Percentiles rank a stretch among this genome's conserved stretches.
phyloP scores from a whole-genome alignment of 2,888 invertebrate species.

The Peribatodes rhomboidaria region DNA sequence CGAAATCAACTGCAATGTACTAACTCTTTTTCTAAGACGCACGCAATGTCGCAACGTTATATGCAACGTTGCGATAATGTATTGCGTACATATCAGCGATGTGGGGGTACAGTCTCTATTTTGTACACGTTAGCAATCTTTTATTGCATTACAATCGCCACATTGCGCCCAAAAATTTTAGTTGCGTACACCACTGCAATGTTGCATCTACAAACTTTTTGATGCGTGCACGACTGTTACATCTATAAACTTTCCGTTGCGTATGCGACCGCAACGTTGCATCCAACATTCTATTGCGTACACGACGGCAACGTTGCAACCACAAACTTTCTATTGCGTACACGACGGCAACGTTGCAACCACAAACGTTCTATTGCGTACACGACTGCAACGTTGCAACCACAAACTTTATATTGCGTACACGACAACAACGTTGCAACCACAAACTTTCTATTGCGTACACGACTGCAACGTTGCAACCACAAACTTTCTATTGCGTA shows the following conservation, averaged over 20 bases:
- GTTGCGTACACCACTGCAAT: neutral
- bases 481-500: neutral
- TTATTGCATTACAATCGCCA: too few species aligned
- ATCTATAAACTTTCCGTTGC: neutral
- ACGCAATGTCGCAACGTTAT: conserved; percentile 1
- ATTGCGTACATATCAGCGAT: neutral
- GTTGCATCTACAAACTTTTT: neutral
- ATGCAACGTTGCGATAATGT: too few species aligned
- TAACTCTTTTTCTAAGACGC: neutral
- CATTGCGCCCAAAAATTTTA: conserved; percentile 32
- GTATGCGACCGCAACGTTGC: conserved; percentile 3
- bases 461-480: neutral
- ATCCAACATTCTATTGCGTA: conserved; percentile 15
- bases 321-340: neutral
- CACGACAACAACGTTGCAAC: neutral
- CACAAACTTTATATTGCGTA: neutral
- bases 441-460: neutral
- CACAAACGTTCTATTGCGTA: conserved; percentile 4
- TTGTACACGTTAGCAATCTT: neutral
- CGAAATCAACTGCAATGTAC: neutral
- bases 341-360: conserved; percentile 14
- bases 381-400: neutral
- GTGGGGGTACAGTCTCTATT: neutral
- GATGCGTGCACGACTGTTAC: too few species aligned
- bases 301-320: too few species aligned